Evolutionary conservation across 2,113 vertebrate genomes (phyloP).

Genomic region (Pongo abelii): DNA sequence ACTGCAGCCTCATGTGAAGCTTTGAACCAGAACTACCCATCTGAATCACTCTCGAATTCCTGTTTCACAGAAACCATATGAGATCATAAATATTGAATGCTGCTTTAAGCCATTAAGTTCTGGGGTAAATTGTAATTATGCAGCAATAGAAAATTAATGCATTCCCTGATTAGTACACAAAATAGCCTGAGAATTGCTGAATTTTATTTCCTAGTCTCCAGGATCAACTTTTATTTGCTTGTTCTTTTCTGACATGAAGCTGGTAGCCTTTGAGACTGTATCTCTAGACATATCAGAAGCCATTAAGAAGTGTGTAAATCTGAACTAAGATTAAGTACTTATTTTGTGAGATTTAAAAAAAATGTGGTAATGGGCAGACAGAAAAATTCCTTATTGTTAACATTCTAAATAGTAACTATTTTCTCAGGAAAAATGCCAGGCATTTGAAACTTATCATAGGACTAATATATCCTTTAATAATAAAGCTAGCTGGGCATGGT

Average conservation of each 20-base stretch:
- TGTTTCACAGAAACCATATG: background rate
- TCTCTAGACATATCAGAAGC: background rate
- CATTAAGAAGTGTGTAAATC: background rate
- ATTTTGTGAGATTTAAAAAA: constrained; percentile 47
- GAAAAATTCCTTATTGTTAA: constrained; percentile 58
- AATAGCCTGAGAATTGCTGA: background rate
- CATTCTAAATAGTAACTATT: constrained; percentile 42
- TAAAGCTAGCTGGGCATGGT: too few relatives aligned
- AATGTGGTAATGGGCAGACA: constrained; percentile 29
- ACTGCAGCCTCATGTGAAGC: background rate
- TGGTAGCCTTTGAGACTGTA: background rate
- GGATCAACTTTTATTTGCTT: constrained; percentile 37
- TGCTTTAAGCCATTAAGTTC: background rate
- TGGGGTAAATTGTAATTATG: background rate
- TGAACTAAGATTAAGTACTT: constrained; percentile 36
- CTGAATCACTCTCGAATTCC: background rate
- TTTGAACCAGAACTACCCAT: background rate
- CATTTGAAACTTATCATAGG: constrained; percentile 31
- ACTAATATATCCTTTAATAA: background rate
- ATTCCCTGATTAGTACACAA: background rate
- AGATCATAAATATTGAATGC: background rate
- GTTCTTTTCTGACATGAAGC: background rate
- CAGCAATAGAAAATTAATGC: background rate
- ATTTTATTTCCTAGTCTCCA: background rate
- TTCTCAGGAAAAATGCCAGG: constrained; percentile 41